Conservation (phyloP, 2,113 vertebrate genomes). For the Burhinus oedicnemus region DNA sequence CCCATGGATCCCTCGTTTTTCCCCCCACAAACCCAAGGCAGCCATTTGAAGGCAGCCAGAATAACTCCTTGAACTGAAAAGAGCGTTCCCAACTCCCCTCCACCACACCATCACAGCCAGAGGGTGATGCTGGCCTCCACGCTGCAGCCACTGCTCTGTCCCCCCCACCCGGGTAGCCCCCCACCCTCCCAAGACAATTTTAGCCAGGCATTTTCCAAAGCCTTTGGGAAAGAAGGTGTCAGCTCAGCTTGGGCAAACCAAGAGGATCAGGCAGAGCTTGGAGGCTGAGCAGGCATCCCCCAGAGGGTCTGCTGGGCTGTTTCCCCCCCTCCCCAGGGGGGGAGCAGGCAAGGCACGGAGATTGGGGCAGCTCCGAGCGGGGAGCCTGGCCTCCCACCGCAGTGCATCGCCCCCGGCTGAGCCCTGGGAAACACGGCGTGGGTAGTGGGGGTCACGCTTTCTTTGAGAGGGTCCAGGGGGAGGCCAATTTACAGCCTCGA, state of each 20-base stretch:
- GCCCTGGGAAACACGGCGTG: background rate
- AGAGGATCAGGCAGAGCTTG: background rate
- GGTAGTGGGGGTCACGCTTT: background rate
- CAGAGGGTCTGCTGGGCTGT: background rate
- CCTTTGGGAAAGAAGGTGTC: background rate
- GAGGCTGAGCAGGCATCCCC: background rate
- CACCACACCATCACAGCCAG: background rate
- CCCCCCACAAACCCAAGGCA: background rate
- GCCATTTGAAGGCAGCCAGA: background rate
- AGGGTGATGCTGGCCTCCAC: background rate
- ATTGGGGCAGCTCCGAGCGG: background rate
- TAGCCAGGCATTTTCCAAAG: background rate
- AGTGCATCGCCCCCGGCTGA: background rate
- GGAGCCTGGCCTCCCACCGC: background rate
- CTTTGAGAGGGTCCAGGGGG: background rate
- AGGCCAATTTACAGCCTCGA: background rate
- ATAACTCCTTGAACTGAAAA: background rate
- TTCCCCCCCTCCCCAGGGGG: rapidly evolving
- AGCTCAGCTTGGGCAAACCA: background rate
- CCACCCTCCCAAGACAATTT: background rate
- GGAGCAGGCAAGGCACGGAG: background rate
- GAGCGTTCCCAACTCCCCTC: background rate
- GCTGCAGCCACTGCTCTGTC: rapidly evolving
- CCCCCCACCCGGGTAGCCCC: rapidly evolving
- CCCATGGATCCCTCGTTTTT: rapidly evolving